Evolutionary conservation across 1,140 invertebrate genomes (phyloP).

Genomic region (silkworm (Bombyx mori)): ASM3026992v2 NC_085119.1:17455501-17456000

Average conservation of each 20-base stretch:
- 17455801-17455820: conserved; percentile 30
- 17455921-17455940: no score
- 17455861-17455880: neutral
- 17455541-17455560: no score
- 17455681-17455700: conserved; percentile 2
- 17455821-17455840: neutral
- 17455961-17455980: no score
- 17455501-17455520: no score
- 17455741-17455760: conserved; percentile 66
- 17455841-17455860: neutral
- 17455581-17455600: neutral
- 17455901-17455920: no score
- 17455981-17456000: no score
- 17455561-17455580: no score
- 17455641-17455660: conserved; percentile 1
- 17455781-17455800: conserved; percentile 64
- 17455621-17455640: neutral
- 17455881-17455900: neutral
- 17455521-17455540: no score
- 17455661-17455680: conserved; percentile 5
- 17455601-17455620: neutral
- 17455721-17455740: conserved; percentile 68
- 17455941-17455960: no score
- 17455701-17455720: conserved; percentile 14
- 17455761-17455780: conserved; percentile 62